A percentile compares a stretch with the other conserved stretches of the same genome.
Evolutionary conservation across 2,113 vertebrate species (phyloP).

Genomic region (Zapus hudsonius): DNA sequence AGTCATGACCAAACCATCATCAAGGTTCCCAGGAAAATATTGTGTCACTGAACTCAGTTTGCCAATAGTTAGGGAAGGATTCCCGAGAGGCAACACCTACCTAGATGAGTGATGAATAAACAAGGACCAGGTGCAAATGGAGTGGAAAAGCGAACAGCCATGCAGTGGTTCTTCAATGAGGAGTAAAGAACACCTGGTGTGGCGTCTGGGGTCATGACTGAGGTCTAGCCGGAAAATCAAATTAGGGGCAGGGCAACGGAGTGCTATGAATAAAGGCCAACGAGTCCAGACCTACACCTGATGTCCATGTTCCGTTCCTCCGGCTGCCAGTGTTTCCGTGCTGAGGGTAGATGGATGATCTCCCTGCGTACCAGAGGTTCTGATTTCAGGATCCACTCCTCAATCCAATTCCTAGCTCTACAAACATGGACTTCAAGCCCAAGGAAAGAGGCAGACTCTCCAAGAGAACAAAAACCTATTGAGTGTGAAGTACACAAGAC

Average conservation of each 20-base stretch:
- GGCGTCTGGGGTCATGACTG: background rate
- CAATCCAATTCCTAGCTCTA: background rate
- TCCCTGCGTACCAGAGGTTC: background rate
- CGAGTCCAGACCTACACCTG: background rate
- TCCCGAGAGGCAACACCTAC: background rate
- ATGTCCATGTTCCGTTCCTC: background rate
- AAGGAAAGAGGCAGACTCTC: background rate
- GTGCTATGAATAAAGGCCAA: background rate
- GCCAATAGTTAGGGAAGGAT: background rate
- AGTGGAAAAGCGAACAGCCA: background rate
- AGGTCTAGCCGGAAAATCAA: background rate
- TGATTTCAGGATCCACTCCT: background rate
- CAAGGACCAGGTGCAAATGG: background rate
- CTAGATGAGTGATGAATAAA: background rate
- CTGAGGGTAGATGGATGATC: too few species aligned
- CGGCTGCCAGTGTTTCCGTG: background rate
- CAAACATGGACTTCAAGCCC: background rate
- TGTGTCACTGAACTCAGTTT: background rate
- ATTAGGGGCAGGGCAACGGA: background rate
- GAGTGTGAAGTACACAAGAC: background rate
- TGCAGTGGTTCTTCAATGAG: background rate
- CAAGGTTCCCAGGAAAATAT: background rate
- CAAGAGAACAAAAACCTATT: background rate
- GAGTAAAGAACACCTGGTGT: background rate
- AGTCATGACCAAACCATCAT: background rate